phyloP scores from a whole-genome alignment of 2,888 invertebrate species.

The Dicyrtomina minuta region DNA sequence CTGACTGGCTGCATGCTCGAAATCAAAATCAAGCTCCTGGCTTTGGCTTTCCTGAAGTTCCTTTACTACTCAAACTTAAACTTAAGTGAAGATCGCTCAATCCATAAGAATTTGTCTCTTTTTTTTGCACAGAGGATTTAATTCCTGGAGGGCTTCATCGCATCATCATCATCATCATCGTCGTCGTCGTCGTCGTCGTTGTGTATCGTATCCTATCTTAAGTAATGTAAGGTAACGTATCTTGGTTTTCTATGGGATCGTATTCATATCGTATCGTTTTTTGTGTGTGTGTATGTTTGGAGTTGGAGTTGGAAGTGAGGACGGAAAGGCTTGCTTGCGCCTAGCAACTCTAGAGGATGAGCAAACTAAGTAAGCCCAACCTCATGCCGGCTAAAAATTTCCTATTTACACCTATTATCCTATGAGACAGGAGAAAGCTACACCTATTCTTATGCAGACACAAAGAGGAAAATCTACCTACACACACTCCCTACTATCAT shows the following conservation, averaged over 20 bases:
- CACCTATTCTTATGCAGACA: conserved; percentile 31
- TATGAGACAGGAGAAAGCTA: conserved; percentile 27
- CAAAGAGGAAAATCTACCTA: conserved; percentile 25
- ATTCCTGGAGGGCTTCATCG: conserved; percentile 41
- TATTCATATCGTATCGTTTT: neutral
- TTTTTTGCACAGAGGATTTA: conserved; percentile 41
- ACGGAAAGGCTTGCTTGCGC: conserved; percentile 3
- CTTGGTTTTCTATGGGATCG: no score
- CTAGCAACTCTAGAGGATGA: conserved; percentile 32
- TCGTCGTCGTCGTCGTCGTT: no score
- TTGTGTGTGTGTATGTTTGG: neutral
- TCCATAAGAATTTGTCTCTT: conserved; percentile 33
- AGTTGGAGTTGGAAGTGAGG: no score
- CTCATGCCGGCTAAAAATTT: conserved; percentile 36
- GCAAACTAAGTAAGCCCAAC: conserved; percentile 34
- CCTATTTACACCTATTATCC: conserved; percentile 32
- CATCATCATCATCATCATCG: no score
- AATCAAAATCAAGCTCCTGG: no score
- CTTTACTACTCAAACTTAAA: neutral
- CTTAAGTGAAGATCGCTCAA: conserved; percentile 37
- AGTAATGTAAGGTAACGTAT: neutral
- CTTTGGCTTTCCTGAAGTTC: neutral
- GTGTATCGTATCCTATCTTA: no score
- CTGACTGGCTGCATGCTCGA: neutral
- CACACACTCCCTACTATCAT: conserved; percentile 21